Conservation (phyloP, 2,888 invertebrate species). For the Eucera pruinosa region DNA sequence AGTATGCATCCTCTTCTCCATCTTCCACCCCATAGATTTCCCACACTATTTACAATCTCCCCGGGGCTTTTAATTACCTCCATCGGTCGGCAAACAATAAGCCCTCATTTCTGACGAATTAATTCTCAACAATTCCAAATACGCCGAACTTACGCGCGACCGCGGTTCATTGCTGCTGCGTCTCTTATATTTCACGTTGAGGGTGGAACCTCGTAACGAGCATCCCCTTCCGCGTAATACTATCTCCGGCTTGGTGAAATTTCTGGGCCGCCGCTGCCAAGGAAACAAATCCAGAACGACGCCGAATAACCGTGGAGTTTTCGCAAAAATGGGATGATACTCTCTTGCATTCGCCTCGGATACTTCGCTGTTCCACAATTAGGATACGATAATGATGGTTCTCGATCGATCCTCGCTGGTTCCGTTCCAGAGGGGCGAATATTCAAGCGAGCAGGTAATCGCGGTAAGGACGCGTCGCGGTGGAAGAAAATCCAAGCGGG, state of each 20-base stretch:
- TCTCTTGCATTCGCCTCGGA: not conserved
- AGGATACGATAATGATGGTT: not conserved
- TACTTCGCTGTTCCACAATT: not conserved
- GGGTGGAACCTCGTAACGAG: constrained; percentile 60
- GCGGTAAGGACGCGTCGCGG: constrained; percentile 40
- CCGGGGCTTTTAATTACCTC: constrained; percentile 66
- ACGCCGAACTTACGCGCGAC: constrained; percentile 7
- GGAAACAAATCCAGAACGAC: not conserved
- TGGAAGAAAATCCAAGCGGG: constrained; percentile 44
- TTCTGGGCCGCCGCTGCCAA: constrained; percentile 31
- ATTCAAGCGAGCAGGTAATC: constrained; percentile 49
- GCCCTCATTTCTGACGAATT: constrained; percentile 75
- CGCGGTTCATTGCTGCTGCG: constrained; percentile 24
- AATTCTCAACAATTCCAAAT: constrained; percentile 69
- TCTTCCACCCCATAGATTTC: constrained; percentile 1
- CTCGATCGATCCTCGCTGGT: not conserved
- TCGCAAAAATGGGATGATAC: too few relatives aligned
- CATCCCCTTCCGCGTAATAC: constrained; percentile 62
- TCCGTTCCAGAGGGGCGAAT: constrained; percentile 35
- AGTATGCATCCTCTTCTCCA: not conserved
- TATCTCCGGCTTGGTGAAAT: constrained; percentile 35
- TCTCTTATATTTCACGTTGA: constrained; percentile 54
- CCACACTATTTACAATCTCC: too few relatives aligned
- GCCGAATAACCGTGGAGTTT: too few relatives aligned
- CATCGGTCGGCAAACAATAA: constrained; percentile 66